Evolutionary conservation across 2,797 vertebrate species (phyloP).

Genomic region (Mallotus villosus): DNA sequence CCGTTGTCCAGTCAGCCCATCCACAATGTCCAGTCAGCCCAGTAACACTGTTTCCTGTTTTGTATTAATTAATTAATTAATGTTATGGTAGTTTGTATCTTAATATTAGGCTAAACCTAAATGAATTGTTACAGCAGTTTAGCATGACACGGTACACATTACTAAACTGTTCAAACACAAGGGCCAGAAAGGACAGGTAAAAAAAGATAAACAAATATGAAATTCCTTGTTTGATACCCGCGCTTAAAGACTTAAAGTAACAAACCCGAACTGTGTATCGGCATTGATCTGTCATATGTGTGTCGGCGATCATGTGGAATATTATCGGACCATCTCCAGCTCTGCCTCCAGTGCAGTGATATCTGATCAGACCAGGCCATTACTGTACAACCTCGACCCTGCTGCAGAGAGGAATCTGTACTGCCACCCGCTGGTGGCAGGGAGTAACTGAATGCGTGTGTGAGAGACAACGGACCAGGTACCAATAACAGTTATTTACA

Average conservation of each 20-base stretch:
- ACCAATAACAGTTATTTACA: too few relatives aligned
- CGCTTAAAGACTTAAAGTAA: too few relatives aligned
- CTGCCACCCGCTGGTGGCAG: constrained; percentile 15
- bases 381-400: not conserved
- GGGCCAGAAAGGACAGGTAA: too few relatives aligned
- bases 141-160: too few relatives aligned
- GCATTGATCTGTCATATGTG: not conserved
- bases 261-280: not conserved
- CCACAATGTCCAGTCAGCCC: not conserved
- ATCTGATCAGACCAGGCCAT: constrained; percentile 20
- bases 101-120: too few relatives aligned
- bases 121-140: too few relatives aligned
- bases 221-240: too few relatives aligned
- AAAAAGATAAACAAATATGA: too few relatives aligned
- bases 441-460: constrained; percentile 20
- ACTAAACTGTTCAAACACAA: too few relatives aligned
- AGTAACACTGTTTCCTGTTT: not conserved
- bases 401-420: not conserved
- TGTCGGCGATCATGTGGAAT: not conserved
- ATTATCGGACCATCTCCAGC: constrained; percentile 15
- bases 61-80: too few relatives aligned
- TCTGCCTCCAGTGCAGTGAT: constrained; percentile 17
- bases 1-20: not conserved
- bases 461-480: constrained; percentile 14
- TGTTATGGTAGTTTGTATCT: too few relatives aligned